phyloP scores from a whole-genome alignment of 2,113 vertebrate genomes.

The Hippocampus guttulatus region DNA sequence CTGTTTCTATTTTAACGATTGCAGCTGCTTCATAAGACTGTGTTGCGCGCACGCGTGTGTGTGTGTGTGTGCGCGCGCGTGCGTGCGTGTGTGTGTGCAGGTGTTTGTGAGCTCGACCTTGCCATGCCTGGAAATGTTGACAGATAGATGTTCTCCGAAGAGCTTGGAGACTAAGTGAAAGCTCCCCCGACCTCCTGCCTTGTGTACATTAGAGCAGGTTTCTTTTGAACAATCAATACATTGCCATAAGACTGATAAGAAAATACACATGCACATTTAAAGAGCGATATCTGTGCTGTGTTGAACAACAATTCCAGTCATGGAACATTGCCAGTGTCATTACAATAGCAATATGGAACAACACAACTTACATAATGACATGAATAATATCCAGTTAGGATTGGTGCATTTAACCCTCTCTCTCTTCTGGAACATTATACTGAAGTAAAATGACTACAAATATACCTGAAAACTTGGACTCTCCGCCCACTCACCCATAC shows the following conservation, averaged over 20 bases:
- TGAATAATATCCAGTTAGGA: constrained; percentile 31
- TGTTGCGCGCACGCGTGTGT: neutral
- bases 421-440: neutral
- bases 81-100: neutral
- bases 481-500: too few relatives aligned
- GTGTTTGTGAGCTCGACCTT: constrained; percentile 26
- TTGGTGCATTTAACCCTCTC: neutral
- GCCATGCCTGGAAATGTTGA: constrained; percentile 60
- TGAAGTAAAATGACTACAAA: too few relatives aligned
- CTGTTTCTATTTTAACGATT: constrained; percentile 50
- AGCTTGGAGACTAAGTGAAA: constrained; percentile 63
- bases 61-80: neutral
- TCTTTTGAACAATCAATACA: constrained; percentile 60
- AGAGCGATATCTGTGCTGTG: constrained; percentile 28
- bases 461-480: too few relatives aligned
- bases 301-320: constrained; percentile 61
- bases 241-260: constrained; percentile 58
- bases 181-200: constrained; percentile 21
- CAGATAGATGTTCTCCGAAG: constrained; percentile 59
- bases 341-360: constrained; percentile 60
- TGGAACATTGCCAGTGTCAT: constrained; percentile 57
- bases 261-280: constrained; percentile 19
- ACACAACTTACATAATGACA: constrained; percentile 37
- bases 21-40: neutral
- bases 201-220: constrained; percentile 60